Base-by-base conservation (phyloP, 1,140 invertebrate genomes). In the Thrips palmi region DNA sequence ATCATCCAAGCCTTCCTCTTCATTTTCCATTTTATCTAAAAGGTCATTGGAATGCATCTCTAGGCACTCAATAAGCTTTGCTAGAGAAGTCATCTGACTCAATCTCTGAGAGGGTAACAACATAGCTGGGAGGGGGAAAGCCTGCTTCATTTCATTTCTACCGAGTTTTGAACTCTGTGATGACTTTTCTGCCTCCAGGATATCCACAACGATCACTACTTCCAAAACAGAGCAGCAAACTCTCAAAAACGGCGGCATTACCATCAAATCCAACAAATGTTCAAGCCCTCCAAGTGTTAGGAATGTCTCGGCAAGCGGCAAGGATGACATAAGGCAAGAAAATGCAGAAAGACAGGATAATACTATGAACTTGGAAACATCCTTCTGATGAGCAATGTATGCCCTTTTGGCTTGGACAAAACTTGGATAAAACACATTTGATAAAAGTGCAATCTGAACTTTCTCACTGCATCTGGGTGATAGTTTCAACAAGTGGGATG, bases 151-250 rank as follows among this genome's bases (percentile, higher is more conserved):
- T n/a, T n/a, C n/a, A n/a, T n/a, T n/a, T n/a, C n/a, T n/a, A n/a
- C n/a, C n/a, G n/a, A n/a, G n/a, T n/a, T n/a, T n/a, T n/a, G n/a
- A n/a, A n/a, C n/a, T n/a, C n/a, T n/a, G n/a, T n/a, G n/a, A n/a
- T n/a, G n/a, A n/a, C n/a, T n/a, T n/a, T n/a, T n/a, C n/a, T n/a
- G n/a, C n/a, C n/a, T n/a, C n/a, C n/a, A n/a, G n/a, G n/a, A n/a
- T n/a, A n/a, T n/a, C n/a, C 33, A 71, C 65, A 3, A 68, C 61
- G 0, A 71, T 68, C 0, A 63, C 56, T 29, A 71, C 64, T 50
- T 76, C 71, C 4, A 74, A 49, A 17, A 76, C 58, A 8, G 59
- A 58, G 41, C 71, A 74, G 44, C 68, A 67, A 20, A 60, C 62
- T 39, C 63, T 64, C 0, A 65, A 64, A 40, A 74, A 74, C 27